Evolutionary conservation across 2,888 invertebrate species (phyloP).

Genomic region (Aleiodes testaceus): DNA sequence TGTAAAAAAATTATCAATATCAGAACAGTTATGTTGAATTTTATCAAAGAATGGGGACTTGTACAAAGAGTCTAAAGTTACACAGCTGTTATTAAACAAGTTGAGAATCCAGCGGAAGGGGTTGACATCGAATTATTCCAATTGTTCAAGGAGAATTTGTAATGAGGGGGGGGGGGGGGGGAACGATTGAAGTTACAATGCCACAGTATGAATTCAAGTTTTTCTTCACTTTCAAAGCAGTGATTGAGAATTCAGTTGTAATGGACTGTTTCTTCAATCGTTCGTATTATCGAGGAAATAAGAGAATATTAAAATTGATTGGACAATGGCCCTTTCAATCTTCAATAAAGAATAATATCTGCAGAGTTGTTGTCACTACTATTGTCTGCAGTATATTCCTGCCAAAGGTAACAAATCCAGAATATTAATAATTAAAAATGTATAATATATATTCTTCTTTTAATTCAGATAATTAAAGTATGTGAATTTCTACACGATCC

Average conservation of each 20-base stretch:
- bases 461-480: background rate
- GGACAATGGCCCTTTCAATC: conserved; percentile 3
- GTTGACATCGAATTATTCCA: background rate
- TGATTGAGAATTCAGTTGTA: background rate
- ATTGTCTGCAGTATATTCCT: background rate
- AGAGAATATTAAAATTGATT: background rate
- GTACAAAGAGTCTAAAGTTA: too few relatives aligned
- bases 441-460: too few relatives aligned
- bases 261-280: background rate
- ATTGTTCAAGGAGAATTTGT: background rate
- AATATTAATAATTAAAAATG: background rate
- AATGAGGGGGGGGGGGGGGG: too few relatives aligned
- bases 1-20: too few relatives aligned
- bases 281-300: background rate
- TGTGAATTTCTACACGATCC: background rate
- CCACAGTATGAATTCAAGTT: too few relatives aligned
- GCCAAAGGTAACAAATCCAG: background rate
- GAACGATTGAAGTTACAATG: too few relatives aligned
- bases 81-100: too few relatives aligned
- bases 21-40: too few relatives aligned
- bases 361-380: background rate
- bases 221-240: background rate
- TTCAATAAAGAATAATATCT: background rate
- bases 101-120: too few relatives aligned
- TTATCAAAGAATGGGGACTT: too few relatives aligned